Evolutionary conservation across 1,140 invertebrate genomes (phyloP).

Genomic region (Lineus longissimus): DNA sequence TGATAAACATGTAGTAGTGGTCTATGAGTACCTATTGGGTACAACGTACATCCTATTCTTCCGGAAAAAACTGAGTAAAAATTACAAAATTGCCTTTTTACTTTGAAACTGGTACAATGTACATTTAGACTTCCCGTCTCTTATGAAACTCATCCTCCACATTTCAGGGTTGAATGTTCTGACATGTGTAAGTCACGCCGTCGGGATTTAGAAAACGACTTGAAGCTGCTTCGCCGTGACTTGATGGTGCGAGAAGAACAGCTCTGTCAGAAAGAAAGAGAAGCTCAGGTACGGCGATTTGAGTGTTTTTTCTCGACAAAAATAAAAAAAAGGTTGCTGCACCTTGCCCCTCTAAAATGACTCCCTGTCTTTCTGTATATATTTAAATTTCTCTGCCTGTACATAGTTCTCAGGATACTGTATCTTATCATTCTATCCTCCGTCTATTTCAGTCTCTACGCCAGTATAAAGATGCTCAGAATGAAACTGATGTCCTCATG

Average conservation of each 20-base stretch:
- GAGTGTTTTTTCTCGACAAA: constrained; percentile 1
- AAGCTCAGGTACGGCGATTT: constrained; percentile 55
- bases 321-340: neutral
- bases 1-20: no score
- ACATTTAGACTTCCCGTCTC: neutral
- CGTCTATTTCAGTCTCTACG: constrained; percentile 52
- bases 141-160: neutral
- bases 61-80: no score
- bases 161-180: constrained; percentile 65
- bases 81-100: no score
- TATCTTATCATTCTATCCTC: neutral
- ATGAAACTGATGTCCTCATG: constrained; percentile 75
- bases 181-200: constrained; percentile 71
- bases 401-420: neutral
- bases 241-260: constrained; percentile 73
- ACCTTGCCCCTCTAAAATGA: no score
- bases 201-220: constrained; percentile 73
- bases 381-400: neutral
- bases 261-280: constrained; percentile 57
- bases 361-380: neutral
- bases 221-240: constrained; percentile 69
- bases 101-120: neutral
- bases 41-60: no score
- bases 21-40: no score
- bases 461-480: constrained; percentile 68